These are phyloP conservation scores for Dysmachus trigonus DNA, from an alignment of 2,888 invertebrate genomes.

Conservation along the genomic window DNA sequence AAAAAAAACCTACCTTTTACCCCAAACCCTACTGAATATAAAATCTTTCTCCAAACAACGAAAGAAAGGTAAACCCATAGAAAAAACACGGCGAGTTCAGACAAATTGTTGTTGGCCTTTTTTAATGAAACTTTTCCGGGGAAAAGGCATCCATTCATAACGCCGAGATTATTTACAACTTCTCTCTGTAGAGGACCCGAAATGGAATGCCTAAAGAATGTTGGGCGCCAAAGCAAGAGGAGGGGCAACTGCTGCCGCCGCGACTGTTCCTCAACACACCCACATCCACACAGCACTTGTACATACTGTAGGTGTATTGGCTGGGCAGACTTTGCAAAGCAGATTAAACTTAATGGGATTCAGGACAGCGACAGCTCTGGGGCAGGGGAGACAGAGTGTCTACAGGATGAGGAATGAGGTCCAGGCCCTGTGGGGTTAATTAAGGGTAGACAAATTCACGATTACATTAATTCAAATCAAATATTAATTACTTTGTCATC, in stretches of 20 bases:
- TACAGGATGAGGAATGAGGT: not conserved
- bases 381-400: not conserved
- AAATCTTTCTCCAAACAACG: not conserved
- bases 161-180: constrained; percentile 22
- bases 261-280: not conserved
- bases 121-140: not conserved
- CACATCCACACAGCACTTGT: not conserved
- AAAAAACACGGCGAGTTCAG: not conserved
- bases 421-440: constrained; percentile 13
- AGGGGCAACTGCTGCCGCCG: not conserved
- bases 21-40: not conserved
- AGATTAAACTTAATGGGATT: constrained; percentile 24
- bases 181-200: not conserved
- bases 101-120: not conserved
- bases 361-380: not conserved
- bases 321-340: not conserved
- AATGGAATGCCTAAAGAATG: not conserved
- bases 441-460: constrained; percentile 31
- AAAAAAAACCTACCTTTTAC: not conserved
- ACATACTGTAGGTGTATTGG: not conserved
- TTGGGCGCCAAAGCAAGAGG: not conserved
- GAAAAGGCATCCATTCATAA: constrained; percentile 5
- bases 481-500: constrained; percentile 44
- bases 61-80: not conserved
- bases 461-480: constrained; percentile 38